These are phyloP conservation scores for Belgica antarctica DNA, from an alignment of 2,888 invertebrate genomes.

Conservation along the genomic window DNA sequence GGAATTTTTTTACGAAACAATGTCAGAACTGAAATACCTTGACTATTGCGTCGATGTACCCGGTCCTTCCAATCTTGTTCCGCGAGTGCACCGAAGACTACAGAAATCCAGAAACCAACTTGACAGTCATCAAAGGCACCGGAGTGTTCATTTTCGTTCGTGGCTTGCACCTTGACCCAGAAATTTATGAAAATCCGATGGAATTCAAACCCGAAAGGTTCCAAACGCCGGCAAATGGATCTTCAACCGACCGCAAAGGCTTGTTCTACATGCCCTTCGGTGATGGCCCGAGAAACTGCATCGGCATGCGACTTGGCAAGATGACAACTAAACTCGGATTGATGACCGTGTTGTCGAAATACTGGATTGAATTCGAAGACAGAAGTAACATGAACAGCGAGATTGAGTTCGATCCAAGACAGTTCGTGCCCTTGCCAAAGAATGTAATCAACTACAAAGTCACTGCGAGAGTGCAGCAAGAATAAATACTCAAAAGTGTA, in stretches of 20 bases:
- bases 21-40: slow-evolving; percentile 55
- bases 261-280: slow-evolving; percentile 20
- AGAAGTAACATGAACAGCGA: not conserved
- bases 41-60: slow-evolving; percentile 54
- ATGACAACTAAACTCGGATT: slow-evolving; percentile 13
- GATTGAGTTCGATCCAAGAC: slow-evolving; percentile 20
- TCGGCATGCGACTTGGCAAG: slow-evolving; percentile 26
- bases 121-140: slow-evolving; percentile 49
- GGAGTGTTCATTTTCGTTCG: not conserved
- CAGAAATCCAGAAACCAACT: slow-evolving; percentile 50
- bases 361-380: not conserved
- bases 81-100: slow-evolving; percentile 52
- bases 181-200: slow-evolving; percentile 35
- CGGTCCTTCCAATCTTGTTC: slow-evolving; percentile 52
- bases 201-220: slow-evolving; percentile 36
- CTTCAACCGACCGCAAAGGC: too few relatives aligned
- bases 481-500: too few relatives aligned
- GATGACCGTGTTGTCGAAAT: not conserved
- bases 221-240: not conserved
- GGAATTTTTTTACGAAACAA: slow-evolving; percentile 52
- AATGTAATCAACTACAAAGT: not conserved
- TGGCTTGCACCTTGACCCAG: slow-evolving; percentile 37
- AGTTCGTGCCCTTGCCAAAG: not conserved
- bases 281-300: slow-evolving; percentile 25
- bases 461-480: too few relatives aligned